Evolutionary conservation across 2,113 vertebrate genomes (phyloP).

Genomic region (Pandion haliaetus): DNA sequence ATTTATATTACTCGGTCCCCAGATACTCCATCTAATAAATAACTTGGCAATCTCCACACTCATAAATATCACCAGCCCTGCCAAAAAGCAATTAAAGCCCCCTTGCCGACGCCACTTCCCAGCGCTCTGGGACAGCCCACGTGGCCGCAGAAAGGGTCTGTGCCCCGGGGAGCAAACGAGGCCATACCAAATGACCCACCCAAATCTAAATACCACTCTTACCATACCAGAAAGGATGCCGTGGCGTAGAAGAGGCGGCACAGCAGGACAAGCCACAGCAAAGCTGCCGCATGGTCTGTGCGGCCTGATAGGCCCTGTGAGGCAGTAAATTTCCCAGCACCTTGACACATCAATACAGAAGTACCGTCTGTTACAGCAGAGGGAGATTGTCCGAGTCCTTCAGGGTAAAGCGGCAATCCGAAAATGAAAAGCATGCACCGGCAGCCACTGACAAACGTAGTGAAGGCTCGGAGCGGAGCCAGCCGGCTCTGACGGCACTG

Average conservation of each 20-base stretch:
- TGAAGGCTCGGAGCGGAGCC: neutral
- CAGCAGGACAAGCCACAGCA: neutral
- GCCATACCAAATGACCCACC: neutral
- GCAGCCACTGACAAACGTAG: conserved; percentile 49
- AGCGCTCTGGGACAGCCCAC: neutral
- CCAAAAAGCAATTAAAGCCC: conserved; percentile 74
- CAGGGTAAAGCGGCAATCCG: conserved; percentile 60
- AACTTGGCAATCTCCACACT: conserved; percentile 72
- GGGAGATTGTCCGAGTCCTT: conserved; percentile 72
- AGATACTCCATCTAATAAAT: conserved; percentile 77
- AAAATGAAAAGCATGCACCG: conserved; percentile 59
- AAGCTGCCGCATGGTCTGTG: neutral
- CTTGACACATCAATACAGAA: conserved; percentile 77
- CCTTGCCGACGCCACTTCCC: neutral
- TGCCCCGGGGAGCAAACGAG: neutral
- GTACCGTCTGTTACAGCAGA: conserved; percentile 76
- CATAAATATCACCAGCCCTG: conserved; percentile 68
- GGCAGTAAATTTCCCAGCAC: conserved; percentile 73
- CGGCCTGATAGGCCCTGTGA: conserved; percentile 57
- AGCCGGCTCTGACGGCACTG: neutral
- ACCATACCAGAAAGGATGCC: neutral
- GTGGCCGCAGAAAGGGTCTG: neutral
- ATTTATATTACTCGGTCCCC: conserved; percentile 77
- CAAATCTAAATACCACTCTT: accelerated
- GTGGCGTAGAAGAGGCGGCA: neutral